Evolutionary conservation across 2,113 vertebrate genomes (phyloP).

Genomic region (Sander vitreus): DNA sequence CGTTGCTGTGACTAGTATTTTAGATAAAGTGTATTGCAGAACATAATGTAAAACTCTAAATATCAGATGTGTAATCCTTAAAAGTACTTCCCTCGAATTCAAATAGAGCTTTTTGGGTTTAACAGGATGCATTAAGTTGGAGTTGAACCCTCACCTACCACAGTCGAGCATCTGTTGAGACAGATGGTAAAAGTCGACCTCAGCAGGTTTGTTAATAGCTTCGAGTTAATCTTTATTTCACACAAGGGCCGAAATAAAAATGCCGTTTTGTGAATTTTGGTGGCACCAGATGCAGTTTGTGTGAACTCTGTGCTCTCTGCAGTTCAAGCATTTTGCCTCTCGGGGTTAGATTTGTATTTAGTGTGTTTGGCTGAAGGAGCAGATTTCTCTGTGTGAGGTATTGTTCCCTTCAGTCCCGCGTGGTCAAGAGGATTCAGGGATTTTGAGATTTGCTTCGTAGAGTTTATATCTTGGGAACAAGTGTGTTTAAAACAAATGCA

Average conservation of each 20-base stretch:
- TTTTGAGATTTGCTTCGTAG: conserved; percentile 60
- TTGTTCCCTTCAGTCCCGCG: conserved; percentile 33
- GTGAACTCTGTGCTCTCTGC: not conserved
- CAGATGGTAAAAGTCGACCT: conserved; percentile 59
- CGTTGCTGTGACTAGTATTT: no score
- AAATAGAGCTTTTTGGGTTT: conserved; percentile 27
- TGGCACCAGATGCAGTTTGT: not conserved
- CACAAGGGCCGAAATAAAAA: not conserved
- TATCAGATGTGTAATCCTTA: not conserved
- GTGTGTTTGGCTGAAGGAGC: conserved; percentile 41
- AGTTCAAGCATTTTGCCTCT: conserved; percentile 2
- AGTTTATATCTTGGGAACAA: conserved; percentile 40
- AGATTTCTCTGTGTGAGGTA: conserved; percentile 8
- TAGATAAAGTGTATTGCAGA: no score
- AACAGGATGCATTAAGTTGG: conserved; percentile 20
- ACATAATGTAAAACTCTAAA: not conserved
- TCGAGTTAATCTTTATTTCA: conserved; percentile 46
- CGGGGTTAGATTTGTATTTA: conserved; percentile 29
- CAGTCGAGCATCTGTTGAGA: conserved; percentile 45
- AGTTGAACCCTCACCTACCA: conserved; percentile 45
- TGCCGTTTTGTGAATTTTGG: not conserved
- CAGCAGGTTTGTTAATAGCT: conserved; percentile 57
- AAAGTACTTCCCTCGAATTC: not conserved
- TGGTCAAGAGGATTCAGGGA: conserved; percentile 65
- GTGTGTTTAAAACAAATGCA: conserved; percentile 27